Conservation (phyloP, 2,888 invertebrate genomes). For the Zhengitettix transpicula region DNA sequence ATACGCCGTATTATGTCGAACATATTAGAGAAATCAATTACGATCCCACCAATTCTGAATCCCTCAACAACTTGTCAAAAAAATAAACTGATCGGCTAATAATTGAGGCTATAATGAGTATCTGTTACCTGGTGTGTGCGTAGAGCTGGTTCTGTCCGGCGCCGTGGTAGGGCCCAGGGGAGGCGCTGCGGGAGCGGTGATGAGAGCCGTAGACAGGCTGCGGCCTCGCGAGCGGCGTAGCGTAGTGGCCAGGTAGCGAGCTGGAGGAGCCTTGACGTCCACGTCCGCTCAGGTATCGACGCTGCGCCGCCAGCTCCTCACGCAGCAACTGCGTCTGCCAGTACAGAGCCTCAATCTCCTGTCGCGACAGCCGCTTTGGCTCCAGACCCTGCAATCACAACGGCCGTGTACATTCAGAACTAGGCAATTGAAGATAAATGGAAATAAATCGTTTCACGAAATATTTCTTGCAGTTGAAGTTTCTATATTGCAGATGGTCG, state of each 20-base stretch:
- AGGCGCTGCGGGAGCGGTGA: not conserved
- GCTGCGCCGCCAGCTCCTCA: not conserved
- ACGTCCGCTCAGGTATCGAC: not conserved
- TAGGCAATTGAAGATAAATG: too few species aligned
- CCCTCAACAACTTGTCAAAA: too few species aligned
- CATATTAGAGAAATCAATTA: too few species aligned
- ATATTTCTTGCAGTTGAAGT: too few species aligned
- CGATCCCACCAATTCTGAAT: too few species aligned
- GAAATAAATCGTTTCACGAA: too few species aligned
- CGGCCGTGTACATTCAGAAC: too few species aligned
- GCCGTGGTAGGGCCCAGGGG: not conserved
- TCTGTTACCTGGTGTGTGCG: not conserved
- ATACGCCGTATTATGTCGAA: too few species aligned
- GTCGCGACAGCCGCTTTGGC: not conserved
- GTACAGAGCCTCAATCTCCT: not conserved
- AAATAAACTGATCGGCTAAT: too few species aligned
- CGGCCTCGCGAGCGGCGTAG: not conserved
- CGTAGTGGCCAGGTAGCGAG: too few species aligned
- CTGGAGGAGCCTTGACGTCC: not conserved
- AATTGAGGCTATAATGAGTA: too few species aligned
- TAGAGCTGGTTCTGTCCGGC: not conserved
- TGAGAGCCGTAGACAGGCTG: not conserved
- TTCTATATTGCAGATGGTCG: too few species aligned
- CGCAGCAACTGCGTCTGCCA: not conserved
- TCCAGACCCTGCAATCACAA: not conserved